phyloP scores from a whole-genome alignment of 2,113 vertebrate species.

The Hippocampus comes region DNA sequence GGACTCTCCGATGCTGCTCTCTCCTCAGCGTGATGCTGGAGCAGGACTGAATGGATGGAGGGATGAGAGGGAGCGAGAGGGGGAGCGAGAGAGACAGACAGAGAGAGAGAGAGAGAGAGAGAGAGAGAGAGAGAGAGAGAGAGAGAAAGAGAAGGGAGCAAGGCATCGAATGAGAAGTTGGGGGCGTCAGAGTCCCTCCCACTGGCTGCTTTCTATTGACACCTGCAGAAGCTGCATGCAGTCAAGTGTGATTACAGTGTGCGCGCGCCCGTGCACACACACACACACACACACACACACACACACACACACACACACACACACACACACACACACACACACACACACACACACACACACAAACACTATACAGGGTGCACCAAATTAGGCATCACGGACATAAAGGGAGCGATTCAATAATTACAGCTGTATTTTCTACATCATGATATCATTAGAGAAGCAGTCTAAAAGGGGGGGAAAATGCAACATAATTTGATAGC shows the following conservation, averaged over 20 bases:
- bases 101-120: conserved; percentile 4
- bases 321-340: background rate
- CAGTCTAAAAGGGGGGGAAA: background rate
- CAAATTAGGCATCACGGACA: background rate
- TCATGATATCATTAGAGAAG: background rate
- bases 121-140: conserved; percentile 4
- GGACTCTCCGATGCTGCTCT: background rate
- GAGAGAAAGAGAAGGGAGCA: background rate
- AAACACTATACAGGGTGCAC: background rate
- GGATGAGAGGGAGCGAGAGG: background rate
- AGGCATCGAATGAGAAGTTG: conserved; percentile 8
- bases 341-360: background rate
- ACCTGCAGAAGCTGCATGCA: conserved; percentile 11
- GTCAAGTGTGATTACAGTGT: conserved; percentile 6
- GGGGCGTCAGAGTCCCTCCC: conserved; percentile 9
- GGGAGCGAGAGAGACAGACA: background rate
- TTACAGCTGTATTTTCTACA: background rate
- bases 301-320: background rate
- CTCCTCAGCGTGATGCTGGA: background rate
- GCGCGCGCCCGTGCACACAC: background rate
- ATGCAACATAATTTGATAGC: background rate
- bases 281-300: background rate
- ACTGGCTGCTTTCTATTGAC: conserved; percentile 4
- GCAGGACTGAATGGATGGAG: background rate
- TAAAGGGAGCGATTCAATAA: background rate